A percentile compares a stretch with the other conserved stretches of the same genome.
phyloP scores from a whole-genome alignment of 2,797 vertebrate genomes.

The Chiloscyllium punctatum region DNA sequence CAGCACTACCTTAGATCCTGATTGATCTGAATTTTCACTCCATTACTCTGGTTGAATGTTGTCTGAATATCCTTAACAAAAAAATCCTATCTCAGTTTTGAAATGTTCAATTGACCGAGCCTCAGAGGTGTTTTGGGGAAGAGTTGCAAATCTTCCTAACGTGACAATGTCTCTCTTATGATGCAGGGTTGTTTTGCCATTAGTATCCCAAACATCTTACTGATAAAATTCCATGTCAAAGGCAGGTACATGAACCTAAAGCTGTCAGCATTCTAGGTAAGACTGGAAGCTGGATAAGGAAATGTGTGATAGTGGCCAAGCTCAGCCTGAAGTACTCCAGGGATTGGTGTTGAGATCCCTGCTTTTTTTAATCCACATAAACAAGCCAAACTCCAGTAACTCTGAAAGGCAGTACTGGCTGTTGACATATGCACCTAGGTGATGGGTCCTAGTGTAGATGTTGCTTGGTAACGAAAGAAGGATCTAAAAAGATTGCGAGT shows the following conservation, averaged over 20 bases:
- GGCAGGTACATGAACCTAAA: not conserved
- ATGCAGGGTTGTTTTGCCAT: not conserved
- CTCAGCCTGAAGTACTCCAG: not conserved
- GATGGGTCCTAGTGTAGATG: not conserved
- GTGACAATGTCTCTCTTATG: not conserved
- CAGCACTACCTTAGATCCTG: not conserved
- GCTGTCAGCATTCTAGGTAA: not conserved
- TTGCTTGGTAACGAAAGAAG: not conserved
- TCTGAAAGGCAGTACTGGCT: not conserved
- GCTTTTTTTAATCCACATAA: not conserved
- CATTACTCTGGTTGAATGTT: not conserved
- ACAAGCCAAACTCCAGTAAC: not conserved
- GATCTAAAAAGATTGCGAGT: not conserved
- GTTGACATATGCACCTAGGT: not conserved
- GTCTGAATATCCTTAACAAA: not conserved
- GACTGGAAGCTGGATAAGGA: not conserved
- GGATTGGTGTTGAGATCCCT: not conserved
- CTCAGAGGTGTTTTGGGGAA: not conserved
- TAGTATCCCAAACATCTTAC: not conserved
- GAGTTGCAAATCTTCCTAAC: not conserved
- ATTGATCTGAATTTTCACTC: not conserved
- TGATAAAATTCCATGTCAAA: not conserved
- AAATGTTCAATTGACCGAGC: not conserved
- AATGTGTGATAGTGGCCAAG: not conserved
- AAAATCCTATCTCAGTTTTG: not conserved